Conservation (phyloP, 2,888 invertebrate species). For the Hybos culiciformis region DNA sequence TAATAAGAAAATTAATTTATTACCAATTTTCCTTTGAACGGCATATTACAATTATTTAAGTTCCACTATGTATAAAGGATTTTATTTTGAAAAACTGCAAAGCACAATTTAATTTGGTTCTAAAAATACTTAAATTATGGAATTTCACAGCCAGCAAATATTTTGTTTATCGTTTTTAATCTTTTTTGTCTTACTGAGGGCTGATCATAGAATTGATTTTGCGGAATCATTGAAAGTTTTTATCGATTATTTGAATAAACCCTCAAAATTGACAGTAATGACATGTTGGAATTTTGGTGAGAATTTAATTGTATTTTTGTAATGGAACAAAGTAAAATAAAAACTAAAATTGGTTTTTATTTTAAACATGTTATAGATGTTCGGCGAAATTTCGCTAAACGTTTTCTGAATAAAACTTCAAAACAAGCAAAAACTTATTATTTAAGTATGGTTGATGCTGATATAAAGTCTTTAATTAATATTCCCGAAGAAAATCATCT, state of each 20-base stretch:
- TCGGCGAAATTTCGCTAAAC: neutral
- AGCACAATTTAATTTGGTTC: too few relatives aligned
- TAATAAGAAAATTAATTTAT: too few relatives aligned
- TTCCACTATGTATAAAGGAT: too few relatives aligned
- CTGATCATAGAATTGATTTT: too few relatives aligned
- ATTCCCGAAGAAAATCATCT: conserved; percentile 17
- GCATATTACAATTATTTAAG: too few relatives aligned
- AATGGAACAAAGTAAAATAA: too few relatives aligned
- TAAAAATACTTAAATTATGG: too few relatives aligned
- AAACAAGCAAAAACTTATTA: conserved; percentile 6
- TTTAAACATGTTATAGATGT: neutral
- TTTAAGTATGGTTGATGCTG: conserved; percentile 12
- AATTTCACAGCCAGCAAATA: too few relatives aligned
- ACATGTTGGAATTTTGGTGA: neutral
- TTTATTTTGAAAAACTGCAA: too few relatives aligned
- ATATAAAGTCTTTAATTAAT: conserved; percentile 13
- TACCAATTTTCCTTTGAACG: too few relatives aligned
- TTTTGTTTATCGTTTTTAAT: too few relatives aligned
- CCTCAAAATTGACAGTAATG: neutral
- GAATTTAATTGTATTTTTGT: neutral
- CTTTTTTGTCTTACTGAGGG: too few relatives aligned
- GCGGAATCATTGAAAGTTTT: neutral
- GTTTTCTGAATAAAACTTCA: neutral
- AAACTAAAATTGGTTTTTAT: neutral
- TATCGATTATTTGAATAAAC: neutral